phyloP scores from a whole-genome alignment of 2,797 vertebrate species.

The Ceyx erithaca region DNA sequence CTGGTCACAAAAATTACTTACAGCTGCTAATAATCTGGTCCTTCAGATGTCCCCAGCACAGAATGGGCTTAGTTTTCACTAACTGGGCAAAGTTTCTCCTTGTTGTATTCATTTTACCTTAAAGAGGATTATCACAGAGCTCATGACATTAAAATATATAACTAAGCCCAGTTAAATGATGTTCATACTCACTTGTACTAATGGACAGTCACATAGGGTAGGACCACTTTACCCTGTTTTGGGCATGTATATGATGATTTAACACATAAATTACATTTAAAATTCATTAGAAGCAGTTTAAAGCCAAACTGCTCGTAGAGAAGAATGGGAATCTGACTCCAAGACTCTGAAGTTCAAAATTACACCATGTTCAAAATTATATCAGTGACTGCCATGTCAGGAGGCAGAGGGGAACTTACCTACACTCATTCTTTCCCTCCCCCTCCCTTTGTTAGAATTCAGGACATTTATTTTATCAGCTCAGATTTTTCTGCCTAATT shows the following conservation, averaged over 20 bases:
- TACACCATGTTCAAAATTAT: neutral
- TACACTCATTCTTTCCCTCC: neutral
- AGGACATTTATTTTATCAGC: neutral
- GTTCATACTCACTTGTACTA: slow-evolving; percentile 33
- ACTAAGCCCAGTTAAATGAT: slow-evolving; percentile 71
- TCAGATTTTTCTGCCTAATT: neutral
- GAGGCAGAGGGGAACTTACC: neutral
- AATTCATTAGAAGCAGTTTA: neutral
- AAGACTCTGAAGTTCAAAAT: slow-evolving; percentile 47
- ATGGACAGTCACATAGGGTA: neutral
- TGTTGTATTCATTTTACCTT: slow-evolving; percentile 63
- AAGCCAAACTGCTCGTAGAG: neutral
- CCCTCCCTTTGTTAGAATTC: neutral
- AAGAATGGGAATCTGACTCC: neutral
- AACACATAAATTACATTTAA: neutral
- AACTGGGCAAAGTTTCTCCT: slow-evolving; percentile 34
- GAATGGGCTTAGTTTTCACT: slow-evolving; percentile 45
- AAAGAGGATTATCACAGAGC: slow-evolving; percentile 61
- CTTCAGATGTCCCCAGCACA: slow-evolving; percentile 29
- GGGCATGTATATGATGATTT: neutral
- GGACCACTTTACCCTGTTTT: neutral
- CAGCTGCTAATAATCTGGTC: slow-evolving; percentile 25
- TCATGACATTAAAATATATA: slow-evolving; percentile 65
- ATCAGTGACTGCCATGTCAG: neutral
- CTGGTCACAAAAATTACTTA: slow-evolving; percentile 63